These are phyloP conservation scores for Andrena hattorfiana DNA, from an alignment of 2,888 invertebrate genomes.

Conservation along the genomic window DNA sequence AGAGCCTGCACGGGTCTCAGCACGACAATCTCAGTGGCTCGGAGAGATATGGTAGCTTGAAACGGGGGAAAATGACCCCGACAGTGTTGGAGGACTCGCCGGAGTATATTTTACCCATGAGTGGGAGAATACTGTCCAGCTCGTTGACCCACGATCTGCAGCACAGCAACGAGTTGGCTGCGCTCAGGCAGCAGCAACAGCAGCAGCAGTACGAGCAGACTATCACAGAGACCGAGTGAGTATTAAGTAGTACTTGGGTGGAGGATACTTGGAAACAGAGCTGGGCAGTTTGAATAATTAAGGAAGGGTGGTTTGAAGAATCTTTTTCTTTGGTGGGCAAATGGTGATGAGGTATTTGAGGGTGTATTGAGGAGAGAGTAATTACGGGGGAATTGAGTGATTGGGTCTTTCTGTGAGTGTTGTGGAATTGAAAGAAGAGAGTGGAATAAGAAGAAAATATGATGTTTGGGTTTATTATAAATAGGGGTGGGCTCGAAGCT, in stretches of 20 bases:
- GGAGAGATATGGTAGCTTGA: constrained; percentile 82
- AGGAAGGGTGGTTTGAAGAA: too few relatives aligned
- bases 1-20: constrained; percentile 82
- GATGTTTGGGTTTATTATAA: too few relatives aligned
- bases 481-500: too few relatives aligned
- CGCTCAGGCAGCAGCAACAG: constrained; percentile 80
- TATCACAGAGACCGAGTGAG: constrained; percentile 83
- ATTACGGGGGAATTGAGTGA: too few relatives aligned
- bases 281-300: too few relatives aligned
- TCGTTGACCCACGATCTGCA: constrained; percentile 83
- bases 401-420: too few relatives aligned
- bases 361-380: too few relatives aligned
- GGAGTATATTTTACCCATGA: constrained; percentile 83
- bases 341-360: too few relatives aligned
- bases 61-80: constrained; percentile 81
- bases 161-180: constrained; percentile 82
- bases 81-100: constrained; percentile 79
- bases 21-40: constrained; percentile 81
- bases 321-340: too few relatives aligned
- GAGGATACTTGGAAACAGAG: background rate
- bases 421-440: too few relatives aligned
- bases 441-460: too few relatives aligned
- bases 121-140: constrained; percentile 81
- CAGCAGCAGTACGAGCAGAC: constrained; percentile 82
- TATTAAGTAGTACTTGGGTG: background rate